These are phyloP conservation scores for Odontomyia ornata DNA, from an alignment of 2,888 invertebrate species.

Conservation along the genomic window DNA sequence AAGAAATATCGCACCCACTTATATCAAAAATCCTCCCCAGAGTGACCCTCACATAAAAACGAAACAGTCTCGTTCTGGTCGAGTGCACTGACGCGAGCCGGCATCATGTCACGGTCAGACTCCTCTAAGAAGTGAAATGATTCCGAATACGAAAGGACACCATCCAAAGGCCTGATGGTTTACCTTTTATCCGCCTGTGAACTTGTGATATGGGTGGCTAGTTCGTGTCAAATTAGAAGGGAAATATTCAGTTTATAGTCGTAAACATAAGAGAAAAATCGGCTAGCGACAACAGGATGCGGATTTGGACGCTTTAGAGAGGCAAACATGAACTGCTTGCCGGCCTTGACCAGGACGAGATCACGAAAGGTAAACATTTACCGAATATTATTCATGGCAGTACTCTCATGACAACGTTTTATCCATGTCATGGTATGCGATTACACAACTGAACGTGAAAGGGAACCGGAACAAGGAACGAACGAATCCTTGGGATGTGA, in stretches of 20 bases:
- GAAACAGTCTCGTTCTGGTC: constrained; percentile 12
- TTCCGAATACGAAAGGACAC: neutral
- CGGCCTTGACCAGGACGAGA: neutral
- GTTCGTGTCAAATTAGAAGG: constrained; percentile 32
- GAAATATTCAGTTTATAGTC: neutral
- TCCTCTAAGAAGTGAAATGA: neutral
- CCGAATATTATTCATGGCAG: constrained; percentile 49
- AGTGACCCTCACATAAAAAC: neutral
- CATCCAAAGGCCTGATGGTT: neutral
- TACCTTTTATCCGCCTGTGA: constrained; percentile 20
- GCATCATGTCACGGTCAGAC: constrained; percentile 14
- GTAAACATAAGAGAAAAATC: neutral
- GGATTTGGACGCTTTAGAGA: neutral
- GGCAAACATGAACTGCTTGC: neutral
- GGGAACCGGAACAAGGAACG: neutral
- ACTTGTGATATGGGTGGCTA: constrained; percentile 41
- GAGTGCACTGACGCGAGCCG: constrained; percentile 20
- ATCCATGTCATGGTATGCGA: constrained; percentile 27
- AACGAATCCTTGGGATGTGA: neutral
- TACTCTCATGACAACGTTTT: constrained; percentile 47
- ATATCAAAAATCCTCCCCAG: neutral
- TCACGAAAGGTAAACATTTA: constrained; percentile 43
- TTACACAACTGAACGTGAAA: constrained; percentile 8
- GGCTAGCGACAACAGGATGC: neutral
- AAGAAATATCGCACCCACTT: neutral